These are phyloP conservation scores for Machaerirhynchus nigripectus DNA, from an alignment of 2,113 vertebrate genomes.

Conservation along the genomic window DNA sequence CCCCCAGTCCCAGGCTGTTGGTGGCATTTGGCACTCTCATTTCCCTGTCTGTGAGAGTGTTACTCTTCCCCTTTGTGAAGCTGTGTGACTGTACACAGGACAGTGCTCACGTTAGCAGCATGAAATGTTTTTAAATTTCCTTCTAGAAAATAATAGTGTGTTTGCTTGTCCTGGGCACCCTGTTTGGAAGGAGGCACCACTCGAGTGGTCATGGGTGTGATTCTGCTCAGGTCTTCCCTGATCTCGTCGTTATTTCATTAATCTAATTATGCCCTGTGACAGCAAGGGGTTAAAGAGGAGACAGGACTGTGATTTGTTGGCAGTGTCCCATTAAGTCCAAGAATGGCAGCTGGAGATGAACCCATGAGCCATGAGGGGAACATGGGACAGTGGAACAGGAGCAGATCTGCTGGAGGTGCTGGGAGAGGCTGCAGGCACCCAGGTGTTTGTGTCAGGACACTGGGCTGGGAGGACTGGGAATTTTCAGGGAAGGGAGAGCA, in stretches of 20 bases:
- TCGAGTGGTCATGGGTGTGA: fast-evolving
- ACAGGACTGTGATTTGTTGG: neutral
- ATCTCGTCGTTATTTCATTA: neutral
- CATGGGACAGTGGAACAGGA: neutral
- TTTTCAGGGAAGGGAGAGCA: neutral
- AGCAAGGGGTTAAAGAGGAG: neutral
- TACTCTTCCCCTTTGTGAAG: neutral
- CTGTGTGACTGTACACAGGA: neutral
- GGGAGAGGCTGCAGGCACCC: fast-evolving
- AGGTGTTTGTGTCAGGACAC: neutral
- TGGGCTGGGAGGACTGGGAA: neutral
- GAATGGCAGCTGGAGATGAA: neutral
- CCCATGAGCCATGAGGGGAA: neutral
- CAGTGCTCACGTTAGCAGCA: neutral
- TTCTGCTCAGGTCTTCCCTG: neutral
- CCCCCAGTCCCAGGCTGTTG: neutral
- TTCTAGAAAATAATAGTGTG: neutral
- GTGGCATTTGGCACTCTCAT: neutral
- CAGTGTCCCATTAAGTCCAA: neutral
- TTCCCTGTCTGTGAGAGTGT: neutral
- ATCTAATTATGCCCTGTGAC: neutral
- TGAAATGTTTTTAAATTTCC: neutral
- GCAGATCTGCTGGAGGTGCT: neutral
- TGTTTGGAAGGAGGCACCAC: neutral
- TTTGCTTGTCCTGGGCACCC: neutral